Evolutionary conservation across 1,140 invertebrate genomes (phyloP).

Genomic region (Prorops nasuta): DNA sequence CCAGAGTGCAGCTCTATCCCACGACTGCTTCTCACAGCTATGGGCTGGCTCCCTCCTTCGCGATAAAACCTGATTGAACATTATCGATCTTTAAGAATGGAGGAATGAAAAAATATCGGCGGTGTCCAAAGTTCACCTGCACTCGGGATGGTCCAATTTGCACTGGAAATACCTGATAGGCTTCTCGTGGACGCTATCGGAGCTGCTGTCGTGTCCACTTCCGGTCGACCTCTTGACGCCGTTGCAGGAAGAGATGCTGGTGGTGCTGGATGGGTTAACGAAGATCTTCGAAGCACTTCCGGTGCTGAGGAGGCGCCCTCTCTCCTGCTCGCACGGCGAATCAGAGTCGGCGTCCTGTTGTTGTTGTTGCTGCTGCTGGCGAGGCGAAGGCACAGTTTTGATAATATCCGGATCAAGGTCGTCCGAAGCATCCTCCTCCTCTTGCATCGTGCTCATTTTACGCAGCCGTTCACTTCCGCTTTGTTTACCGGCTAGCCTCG

Average conservation of each 20-base stretch:
- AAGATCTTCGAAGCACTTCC: constrained; percentile 20
- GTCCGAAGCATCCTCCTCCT: constrained; percentile 43
- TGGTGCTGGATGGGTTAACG: constrained; percentile 13
- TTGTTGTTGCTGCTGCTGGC: constrained; percentile 16
- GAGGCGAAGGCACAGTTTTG: constrained; percentile 6
- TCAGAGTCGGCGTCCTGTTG: constrained; percentile 32
- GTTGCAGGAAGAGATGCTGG: constrained; percentile 12
- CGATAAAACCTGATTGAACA: not conserved
- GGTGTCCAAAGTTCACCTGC: not conserved
- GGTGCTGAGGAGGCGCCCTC: constrained; percentile 31
- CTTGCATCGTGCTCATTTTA: constrained; percentile 48
- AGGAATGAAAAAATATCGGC: not conserved
- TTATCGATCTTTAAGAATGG: not conserved
- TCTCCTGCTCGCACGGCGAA: constrained; percentile 37
- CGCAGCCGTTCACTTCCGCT: constrained; percentile 24
- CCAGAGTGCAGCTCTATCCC: constrained; percentile 26
- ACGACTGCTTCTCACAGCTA: constrained; percentile 15
- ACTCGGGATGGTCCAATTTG: constrained; percentile 6
- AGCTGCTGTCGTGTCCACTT: constrained; percentile 26
- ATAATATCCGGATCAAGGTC: constrained; percentile 35
- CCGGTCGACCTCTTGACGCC: constrained; percentile 14
- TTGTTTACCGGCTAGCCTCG: constrained; percentile 11
- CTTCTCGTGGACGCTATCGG: constrained; percentile 34
- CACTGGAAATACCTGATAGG: too few relatives aligned
- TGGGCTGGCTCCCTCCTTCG: not conserved